These are phyloP conservation scores for Boloria selene DNA, from an alignment of 2,888 invertebrate genomes.

Conservation along the genomic window DNA sequence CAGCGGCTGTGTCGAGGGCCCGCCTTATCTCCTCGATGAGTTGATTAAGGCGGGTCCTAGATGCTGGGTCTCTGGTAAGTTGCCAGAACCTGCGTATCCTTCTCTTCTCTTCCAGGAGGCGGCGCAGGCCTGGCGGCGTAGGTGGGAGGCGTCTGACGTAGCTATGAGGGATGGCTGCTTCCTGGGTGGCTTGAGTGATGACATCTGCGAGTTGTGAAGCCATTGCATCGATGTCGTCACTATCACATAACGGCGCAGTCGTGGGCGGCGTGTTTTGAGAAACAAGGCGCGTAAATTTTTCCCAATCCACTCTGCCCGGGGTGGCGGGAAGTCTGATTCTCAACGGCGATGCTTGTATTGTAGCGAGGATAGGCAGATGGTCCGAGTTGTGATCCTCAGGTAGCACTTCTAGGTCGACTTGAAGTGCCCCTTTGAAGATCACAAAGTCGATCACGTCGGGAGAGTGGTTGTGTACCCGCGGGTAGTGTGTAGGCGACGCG, in stretches of 20 bases:
- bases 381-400: constrained; percentile 22
- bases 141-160: background rate
- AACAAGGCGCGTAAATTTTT: background rate
- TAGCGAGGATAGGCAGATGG: constrained; percentile 23
- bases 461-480: fast-evolving
- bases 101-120: background rate
- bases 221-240: background rate
- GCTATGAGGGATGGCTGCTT: no score
- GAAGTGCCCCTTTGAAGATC: constrained; percentile 9
- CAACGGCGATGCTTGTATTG: background rate
- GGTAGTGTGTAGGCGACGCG: constrained; percentile 29
- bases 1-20: background rate
- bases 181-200: no score
- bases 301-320: background rate
- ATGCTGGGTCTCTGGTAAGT: background rate
- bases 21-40: background rate
- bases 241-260: fast-evolving
- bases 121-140: background rate
- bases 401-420: background rate
- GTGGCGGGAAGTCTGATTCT: background rate
- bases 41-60: background rate
- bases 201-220: no score
- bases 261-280: background rate
- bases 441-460: constrained; percentile 33
- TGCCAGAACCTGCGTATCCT: background rate